phyloP scores from a whole-genome alignment of 2,888 invertebrate species.

The Tyria jacobaeae region DNA sequence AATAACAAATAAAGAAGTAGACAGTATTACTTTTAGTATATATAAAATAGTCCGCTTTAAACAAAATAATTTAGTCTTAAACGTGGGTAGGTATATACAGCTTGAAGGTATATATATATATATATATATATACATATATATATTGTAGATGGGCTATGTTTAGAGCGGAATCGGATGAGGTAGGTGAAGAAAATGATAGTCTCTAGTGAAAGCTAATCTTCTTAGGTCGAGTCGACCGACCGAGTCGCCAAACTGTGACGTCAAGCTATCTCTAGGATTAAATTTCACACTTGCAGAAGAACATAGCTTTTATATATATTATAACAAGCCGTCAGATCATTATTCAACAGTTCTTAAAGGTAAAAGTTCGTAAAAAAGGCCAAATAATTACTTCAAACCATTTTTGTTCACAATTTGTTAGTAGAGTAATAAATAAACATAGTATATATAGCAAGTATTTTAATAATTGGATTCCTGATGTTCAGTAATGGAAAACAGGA shows the following conservation, averaged over 20 bases:
- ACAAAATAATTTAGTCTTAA: background rate
- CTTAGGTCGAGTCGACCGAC: background rate
- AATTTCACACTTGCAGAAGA: background rate
- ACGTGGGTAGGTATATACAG: background rate
- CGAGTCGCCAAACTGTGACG: conserved; percentile 2
- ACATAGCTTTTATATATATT: background rate
- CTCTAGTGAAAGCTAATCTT: background rate
- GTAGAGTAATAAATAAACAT: conserved; percentile 1
- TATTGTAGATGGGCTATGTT: too few relatives aligned
- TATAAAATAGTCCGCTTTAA: background rate
- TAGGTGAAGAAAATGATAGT: background rate
- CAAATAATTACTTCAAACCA: background rate
- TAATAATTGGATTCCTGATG: conserved; percentile 33
- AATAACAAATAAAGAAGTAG: background rate
- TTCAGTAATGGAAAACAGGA: conserved; percentile 35
- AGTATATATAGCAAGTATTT: conserved; percentile 28
- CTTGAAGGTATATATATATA: too few relatives aligned
- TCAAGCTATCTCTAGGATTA: background rate
- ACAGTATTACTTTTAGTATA: background rate
- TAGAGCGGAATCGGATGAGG: background rate
- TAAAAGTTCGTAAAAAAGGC: conserved; percentile 2
- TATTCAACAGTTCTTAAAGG: conserved; percentile 3
- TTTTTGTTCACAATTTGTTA: conserved; percentile 3
- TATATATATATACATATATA: too few relatives aligned
- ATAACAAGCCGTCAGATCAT: background rate